Evolutionary conservation across 2,113 vertebrate species (phyloP).

Genomic region (Narcine bancroftii): DNA sequence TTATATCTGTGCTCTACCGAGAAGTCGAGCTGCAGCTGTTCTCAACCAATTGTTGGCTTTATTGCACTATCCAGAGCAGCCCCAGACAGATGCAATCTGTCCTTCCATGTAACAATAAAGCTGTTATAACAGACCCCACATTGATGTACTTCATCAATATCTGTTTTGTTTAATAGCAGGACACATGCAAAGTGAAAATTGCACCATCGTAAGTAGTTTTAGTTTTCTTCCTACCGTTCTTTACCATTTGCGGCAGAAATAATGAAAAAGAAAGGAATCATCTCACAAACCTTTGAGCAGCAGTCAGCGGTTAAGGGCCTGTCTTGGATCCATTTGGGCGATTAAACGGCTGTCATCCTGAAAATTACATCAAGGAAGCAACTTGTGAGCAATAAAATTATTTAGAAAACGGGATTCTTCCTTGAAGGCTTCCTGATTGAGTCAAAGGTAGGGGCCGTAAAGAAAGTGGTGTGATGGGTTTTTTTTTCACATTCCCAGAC

Average conservation of each 20-base stretch:
- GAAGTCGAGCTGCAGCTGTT: conserved; percentile 23
- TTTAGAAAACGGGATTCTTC: conserved; percentile 40
- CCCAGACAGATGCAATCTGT: conserved; percentile 26
- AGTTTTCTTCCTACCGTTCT: not conserved
- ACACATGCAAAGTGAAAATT: not conserved
- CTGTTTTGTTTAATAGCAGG: conserved; percentile 18
- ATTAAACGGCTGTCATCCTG: conserved; percentile 44
- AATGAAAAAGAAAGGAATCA: conserved; percentile 14
- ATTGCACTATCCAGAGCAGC: conserved; percentile 16
- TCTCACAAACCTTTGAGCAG: conserved; percentile 38
- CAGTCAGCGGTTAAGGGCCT: conserved; percentile 35
- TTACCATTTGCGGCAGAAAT: not conserved
- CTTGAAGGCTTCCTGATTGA: conserved; percentile 39
- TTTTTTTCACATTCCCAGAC: not conserved
- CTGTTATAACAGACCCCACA: not conserved
- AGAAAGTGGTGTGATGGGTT: not conserved
- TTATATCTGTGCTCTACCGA: not conserved
- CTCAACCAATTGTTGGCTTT: conserved; percentile 24
- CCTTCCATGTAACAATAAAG: conserved; percentile 8
- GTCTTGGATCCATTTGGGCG: conserved; percentile 43
- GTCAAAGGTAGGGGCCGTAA: conserved; percentile 5
- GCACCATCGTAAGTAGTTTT: not conserved
- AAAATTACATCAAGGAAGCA: conserved; percentile 40
- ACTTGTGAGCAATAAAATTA: conserved; percentile 39
- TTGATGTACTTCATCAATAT: conserved; percentile 36